Percentiles rank a stretch among this genome's conserved stretches.
Evolutionary conservation across 2,797 vertebrate species (phyloP).

Genomic region (Dicrostonyx torquatus): DNA sequence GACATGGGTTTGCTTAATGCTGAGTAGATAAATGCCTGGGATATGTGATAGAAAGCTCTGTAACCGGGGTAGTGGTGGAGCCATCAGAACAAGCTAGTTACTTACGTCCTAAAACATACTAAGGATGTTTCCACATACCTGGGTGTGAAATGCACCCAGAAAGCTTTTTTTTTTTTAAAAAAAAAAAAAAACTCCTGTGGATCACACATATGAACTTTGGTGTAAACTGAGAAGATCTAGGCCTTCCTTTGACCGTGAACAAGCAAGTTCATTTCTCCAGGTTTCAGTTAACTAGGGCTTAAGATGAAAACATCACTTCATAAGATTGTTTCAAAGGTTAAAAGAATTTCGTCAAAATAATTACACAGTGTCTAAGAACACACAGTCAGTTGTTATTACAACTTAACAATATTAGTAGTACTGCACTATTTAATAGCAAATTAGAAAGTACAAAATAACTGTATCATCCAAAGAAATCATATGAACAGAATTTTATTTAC

Average conservation of each 20-base stretch:
- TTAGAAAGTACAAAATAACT: not conserved
- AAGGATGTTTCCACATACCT: not conserved
- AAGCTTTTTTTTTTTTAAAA: not conserved
- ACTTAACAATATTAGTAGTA: not conserved
- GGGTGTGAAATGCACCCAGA: not conserved
- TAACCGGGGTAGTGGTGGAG: not conserved
- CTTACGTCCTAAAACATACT: not conserved
- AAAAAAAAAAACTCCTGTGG: not conserved
- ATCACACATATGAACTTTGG: not conserved
- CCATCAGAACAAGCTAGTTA: not conserved
- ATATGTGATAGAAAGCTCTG: not conserved
- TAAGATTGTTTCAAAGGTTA: not conserved
- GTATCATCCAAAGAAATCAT: not conserved
- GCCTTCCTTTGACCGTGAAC: not conserved
- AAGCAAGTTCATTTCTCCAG: not conserved
- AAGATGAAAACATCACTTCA: not conserved
- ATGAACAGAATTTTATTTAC: not conserved
- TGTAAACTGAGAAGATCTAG: not conserved
- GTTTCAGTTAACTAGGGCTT: not conserved
- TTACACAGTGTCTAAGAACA: not conserved
- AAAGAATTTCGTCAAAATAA: slow-evolving; percentile 4
- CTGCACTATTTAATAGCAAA: slow-evolving; percentile 17
- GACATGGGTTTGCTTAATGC: not conserved
- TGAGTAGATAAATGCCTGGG: not conserved
- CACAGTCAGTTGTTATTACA: not conserved